These are phyloP conservation scores for Gortyna flavago DNA, from an alignment of 2,888 invertebrate genomes.

Conservation along the genomic window DNA sequence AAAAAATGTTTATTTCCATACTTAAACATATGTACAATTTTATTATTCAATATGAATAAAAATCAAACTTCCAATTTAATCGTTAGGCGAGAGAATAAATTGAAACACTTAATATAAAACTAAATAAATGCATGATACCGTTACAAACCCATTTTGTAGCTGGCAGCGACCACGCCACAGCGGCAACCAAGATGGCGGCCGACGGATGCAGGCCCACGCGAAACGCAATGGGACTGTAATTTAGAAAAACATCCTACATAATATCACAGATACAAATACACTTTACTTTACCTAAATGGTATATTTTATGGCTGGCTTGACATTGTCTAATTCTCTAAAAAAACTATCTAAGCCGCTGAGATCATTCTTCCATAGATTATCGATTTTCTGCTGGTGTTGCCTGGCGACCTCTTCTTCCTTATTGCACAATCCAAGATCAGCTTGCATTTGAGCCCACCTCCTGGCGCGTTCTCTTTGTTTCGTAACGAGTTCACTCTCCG, in stretches of 20 bases:
- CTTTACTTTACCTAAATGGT: slow-evolving; percentile 82
- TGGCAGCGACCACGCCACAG: slow-evolving; percentile 90
- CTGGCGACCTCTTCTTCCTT: slow-evolving; percentile 86
- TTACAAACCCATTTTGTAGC: slow-evolving; percentile 90
- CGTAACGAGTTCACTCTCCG: slow-evolving; percentile 90
- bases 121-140: slow-evolving; percentile 89
- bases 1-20: slow-evolving; percentile 86
- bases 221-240: slow-evolving; percentile 90
- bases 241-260: slow-evolving; percentile 90
- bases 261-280: slow-evolving; percentile 87
- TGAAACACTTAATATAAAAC: slow-evolving; percentile 82
- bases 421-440: slow-evolving; percentile 85
- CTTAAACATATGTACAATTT: slow-evolving; percentile 89
- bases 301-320: slow-evolving; percentile 86
- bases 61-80: slow-evolving; percentile 85
- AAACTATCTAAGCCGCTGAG: slow-evolving; percentile 92
- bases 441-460: slow-evolving; percentile 91
- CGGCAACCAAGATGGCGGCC: slow-evolving; percentile 91
- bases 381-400: slow-evolving; percentile 85
- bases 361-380: slow-evolving; percentile 90
- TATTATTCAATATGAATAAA: slow-evolving; percentile 90
- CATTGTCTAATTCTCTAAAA: slow-evolving; percentile 91
- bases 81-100: slow-evolving; percentile 81
- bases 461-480: slow-evolving; percentile 91
- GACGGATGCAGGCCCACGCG: slow-evolving; percentile 90